These are phyloP conservation scores for Lepidocyrtinus sp. DNA, from an alignment of 2,888 invertebrate species.

Conservation along the genomic window DNA sequence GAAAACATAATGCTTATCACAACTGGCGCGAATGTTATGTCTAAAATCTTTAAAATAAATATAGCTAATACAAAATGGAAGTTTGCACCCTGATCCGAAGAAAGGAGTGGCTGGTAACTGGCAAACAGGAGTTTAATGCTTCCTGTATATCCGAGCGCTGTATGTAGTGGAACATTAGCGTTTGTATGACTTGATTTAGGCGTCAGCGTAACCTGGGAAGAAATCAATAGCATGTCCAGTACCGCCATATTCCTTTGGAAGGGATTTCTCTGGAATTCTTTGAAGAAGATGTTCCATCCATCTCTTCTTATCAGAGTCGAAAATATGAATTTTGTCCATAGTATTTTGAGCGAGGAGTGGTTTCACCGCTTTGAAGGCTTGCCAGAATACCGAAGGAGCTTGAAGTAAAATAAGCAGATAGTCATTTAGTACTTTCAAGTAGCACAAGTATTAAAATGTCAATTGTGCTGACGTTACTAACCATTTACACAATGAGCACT, in stretches of 20 bases:
- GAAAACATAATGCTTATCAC: no score
- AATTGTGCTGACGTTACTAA: constrained; percentile 15
- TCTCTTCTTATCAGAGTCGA: constrained; percentile 57
- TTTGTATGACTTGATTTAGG: no score
- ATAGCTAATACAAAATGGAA: no score
- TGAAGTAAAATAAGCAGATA: background rate
- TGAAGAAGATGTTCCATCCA: constrained; percentile 49
- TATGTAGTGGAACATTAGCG: no score
- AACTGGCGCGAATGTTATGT: no score
- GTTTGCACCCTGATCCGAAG: no score
- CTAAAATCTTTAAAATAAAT: no score
- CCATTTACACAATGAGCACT: constrained; percentile 55
- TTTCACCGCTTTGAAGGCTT: constrained; percentile 61
- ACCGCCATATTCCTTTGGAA: constrained; percentile 56
- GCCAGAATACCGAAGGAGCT: constrained; percentile 63
- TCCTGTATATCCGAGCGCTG: no score
- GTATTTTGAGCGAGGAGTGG: constrained; percentile 60
- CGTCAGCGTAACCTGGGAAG: constrained; percentile 26
- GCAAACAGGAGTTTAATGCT: no score
- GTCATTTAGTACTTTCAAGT: no score
- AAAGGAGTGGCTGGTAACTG: no score
- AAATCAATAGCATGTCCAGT: constrained; percentile 43
- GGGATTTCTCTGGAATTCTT: constrained; percentile 45
- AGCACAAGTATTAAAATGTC: background rate
- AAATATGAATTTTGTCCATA: constrained; percentile 54